Evolutionary conservation across 2,888 invertebrate species (phyloP).

Genomic region (Cheilosia soror): DNA sequence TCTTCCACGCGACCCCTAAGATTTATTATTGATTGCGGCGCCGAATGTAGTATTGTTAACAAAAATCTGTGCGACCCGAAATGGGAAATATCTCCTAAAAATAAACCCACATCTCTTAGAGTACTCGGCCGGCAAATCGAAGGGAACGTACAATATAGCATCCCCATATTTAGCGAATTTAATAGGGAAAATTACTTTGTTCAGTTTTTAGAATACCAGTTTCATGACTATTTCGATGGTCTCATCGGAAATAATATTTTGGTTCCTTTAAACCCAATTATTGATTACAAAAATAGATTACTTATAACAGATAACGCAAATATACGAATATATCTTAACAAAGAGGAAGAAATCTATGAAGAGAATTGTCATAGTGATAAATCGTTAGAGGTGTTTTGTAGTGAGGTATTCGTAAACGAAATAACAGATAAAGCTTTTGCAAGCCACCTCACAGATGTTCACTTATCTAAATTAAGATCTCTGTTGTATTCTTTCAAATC

Average conservation of each 20-base stretch:
- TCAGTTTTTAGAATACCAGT: slow-evolving; percentile 5
- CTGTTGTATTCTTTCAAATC: no score
- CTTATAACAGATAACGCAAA: slow-evolving; percentile 9
- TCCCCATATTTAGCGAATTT: slow-evolving; percentile 1
- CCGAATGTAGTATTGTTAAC: slow-evolving; percentile 4
- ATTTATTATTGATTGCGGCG: slow-evolving; percentile 10
- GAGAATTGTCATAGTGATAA: background rate
- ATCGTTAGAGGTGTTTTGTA: no score
- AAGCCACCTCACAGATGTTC: no score
- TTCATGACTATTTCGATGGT: slow-evolving; percentile 11
- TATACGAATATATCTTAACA: slow-evolving; percentile 14
- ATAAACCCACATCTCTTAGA: background rate
- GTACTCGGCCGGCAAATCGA: background rate
- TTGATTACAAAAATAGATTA: background rate
- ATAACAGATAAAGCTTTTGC: no score
- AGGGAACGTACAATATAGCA: background rate
- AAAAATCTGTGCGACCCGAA: background rate
- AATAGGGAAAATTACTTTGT: background rate
- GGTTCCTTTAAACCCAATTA: slow-evolving; percentile 1
- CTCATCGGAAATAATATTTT: slow-evolving; percentile 26
- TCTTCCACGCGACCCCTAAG: background rate
- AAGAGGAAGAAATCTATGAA: slow-evolving; percentile 13
- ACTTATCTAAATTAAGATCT: no score
- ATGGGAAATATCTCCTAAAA: background rate
- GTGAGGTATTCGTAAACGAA: no score